phyloP scores from a whole-genome alignment of 2,797 vertebrate species.

The Chrysocyon brachyurus region DNA sequence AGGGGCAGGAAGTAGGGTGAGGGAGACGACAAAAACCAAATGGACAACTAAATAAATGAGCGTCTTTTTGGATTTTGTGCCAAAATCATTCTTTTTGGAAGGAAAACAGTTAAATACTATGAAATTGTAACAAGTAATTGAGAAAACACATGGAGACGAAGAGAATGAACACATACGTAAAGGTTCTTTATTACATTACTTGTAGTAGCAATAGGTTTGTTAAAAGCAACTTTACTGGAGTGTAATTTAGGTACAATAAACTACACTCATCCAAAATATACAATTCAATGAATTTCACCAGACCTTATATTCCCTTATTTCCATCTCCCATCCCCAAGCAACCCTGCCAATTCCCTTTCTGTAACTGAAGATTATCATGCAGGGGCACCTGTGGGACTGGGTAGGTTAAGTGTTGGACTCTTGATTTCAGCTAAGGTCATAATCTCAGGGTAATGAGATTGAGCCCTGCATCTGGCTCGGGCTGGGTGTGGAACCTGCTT shows the following conservation, averaged over 20 bases:
- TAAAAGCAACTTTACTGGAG: not conserved
- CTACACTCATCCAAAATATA: not conserved
- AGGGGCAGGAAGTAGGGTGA: not conserved
- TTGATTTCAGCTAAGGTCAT: not conserved
- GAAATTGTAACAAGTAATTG: not conserved
- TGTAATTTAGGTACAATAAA: slow-evolving; percentile 35
- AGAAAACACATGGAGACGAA: slow-evolving; percentile 3
- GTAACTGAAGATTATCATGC: not conserved
- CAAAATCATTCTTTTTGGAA: slow-evolving; percentile 41
- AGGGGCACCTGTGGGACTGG: too few species aligned
- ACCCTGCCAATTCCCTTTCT: not conserved
- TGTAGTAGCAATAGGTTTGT: not conserved
- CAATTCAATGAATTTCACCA: slow-evolving; percentile 7
- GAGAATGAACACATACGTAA: not conserved
- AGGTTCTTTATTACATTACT: not conserved
- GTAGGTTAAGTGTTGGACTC: not conserved
- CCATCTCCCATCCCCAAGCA: not conserved
- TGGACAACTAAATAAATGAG: not conserved
- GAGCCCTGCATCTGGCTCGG: not conserved
- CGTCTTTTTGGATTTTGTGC: slow-evolving; percentile 18
- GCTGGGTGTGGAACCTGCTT: not conserved
- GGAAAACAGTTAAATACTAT: not conserved
- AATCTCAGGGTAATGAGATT: not conserved
- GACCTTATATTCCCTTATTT: not conserved
- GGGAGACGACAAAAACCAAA: not conserved